Evolutionary conservation across 2,888 invertebrate genomes (phyloP).

Genomic region (Drosophila nr. perissopoda): DNA sequence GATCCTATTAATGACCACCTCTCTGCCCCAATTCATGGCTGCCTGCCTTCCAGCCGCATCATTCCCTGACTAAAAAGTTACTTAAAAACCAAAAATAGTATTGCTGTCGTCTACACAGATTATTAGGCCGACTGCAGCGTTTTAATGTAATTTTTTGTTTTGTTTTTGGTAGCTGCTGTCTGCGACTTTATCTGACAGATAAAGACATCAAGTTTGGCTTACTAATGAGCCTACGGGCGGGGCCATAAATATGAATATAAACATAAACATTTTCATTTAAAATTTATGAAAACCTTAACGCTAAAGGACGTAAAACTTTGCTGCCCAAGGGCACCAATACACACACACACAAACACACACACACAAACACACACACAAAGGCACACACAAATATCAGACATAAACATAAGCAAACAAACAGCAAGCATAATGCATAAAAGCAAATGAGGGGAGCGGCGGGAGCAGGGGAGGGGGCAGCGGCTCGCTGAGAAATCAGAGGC

Average conservation of each 20-base stretch:
- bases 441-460: background rate
- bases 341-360: slow-evolving; percentile 3
- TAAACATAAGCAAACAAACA: slow-evolving; percentile 46
- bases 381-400: background rate
- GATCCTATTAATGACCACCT: background rate
- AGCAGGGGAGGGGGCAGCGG: background rate
- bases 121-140: slow-evolving; percentile 2
- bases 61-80: background rate
- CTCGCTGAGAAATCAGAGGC: slow-evolving; percentile 52
- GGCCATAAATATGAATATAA: slow-evolving; percentile 57
- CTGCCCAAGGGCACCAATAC: slow-evolving; percentile 36
- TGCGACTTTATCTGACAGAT: slow-evolving; percentile 35
- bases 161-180: background rate
- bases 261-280: slow-evolving; percentile 64
- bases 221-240: slow-evolving; percentile 55
- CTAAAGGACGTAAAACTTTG: slow-evolving; percentile 41
- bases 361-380: background rate
- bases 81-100: background rate
- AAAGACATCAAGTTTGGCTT: slow-evolving; percentile 55
- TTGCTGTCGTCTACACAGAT: background rate
- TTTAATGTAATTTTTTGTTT: slow-evolving; percentile 1
- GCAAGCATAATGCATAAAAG: slow-evolving; percentile 34
- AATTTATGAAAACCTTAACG: slow-evolving; percentile 63
- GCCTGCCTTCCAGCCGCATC: background rate
- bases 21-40: background rate